Conservation (phyloP, 2,888 invertebrate species). For the Omphaloscelis lunosa region DNA sequence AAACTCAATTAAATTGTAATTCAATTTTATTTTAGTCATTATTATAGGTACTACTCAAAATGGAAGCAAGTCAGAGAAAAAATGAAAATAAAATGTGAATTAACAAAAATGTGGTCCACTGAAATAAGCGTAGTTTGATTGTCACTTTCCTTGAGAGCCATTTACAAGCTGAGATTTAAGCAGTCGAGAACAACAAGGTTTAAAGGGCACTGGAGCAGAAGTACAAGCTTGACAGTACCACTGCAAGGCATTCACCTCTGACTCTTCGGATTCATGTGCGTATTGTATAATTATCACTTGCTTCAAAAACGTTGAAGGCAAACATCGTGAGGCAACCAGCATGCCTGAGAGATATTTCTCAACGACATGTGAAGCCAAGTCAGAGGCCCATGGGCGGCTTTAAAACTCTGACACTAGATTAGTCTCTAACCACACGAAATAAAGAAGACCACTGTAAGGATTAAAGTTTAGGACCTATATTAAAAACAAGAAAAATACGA, state of each 20-base stretch:
- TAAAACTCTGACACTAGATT: no score
- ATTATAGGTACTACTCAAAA: neutral
- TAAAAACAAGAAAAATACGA: neutral
- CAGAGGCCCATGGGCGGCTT: no score
- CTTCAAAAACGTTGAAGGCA: no score
- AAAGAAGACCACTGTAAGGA: neutral
- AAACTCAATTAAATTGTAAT: no score
- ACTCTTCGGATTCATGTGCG: no score
- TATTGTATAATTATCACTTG: no score
- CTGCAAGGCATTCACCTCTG: no score
- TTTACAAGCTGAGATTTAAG: conserved; percentile 11
- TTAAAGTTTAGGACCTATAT: neutral
- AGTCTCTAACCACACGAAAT: no score
- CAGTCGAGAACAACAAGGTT: conserved; percentile 12
- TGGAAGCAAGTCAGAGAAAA: neutral
- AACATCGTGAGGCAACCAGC: no score
- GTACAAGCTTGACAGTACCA: conserved; percentile 1
- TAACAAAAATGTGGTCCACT: neutral
- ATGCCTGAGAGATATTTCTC: no score
- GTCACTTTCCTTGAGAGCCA: conserved; percentile 10
- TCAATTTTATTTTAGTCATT: neutral
- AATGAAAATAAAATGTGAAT: neutral
- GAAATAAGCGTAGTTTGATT: conserved; percentile 17
- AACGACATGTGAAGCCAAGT: no score
- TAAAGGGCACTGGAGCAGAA: neutral